phyloP scores from a whole-genome alignment of 2,888 invertebrate species.

The Scaptomyza parva region DNA sequence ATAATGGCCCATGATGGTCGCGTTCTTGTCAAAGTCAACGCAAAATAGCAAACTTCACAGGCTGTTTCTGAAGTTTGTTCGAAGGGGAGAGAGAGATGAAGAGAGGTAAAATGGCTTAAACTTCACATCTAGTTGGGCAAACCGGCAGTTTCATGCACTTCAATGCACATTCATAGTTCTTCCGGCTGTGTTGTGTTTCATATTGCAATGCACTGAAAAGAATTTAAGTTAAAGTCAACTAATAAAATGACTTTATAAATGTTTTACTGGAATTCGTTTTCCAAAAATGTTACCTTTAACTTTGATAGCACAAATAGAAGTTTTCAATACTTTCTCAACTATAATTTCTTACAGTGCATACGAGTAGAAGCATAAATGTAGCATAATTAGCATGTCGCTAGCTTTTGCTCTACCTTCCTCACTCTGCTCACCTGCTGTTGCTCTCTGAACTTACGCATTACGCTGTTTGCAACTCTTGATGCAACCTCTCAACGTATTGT shows the following conservation, averaged over 20 bases:
- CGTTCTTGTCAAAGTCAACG: slow-evolving; percentile 78
- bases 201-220: slow-evolving; percentile 5
- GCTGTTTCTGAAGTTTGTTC: background rate
- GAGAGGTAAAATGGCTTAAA: slow-evolving; percentile 24
- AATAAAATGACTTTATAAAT: background rate
- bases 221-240: background rate
- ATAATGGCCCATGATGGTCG: slow-evolving; percentile 72
- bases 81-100: too few species aligned
- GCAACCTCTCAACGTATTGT: slow-evolving; percentile 52
- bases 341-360: background rate
- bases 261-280: too few species aligned
- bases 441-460: background rate
- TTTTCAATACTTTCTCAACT: background rate
- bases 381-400: slow-evolving; percentile 74
- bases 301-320: background rate
- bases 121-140: slow-evolving; percentile 5
- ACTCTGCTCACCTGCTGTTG: slow-evolving; percentile 1
- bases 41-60: slow-evolving; percentile 54
- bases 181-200: slow-evolving; percentile 55
- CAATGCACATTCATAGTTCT: slow-evolving; percentile 69
- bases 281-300: too few species aligned
- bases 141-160: slow-evolving; percentile 55
- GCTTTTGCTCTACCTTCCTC: slow-evolving; percentile 14
- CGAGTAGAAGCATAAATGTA: slow-evolving; percentile 56
- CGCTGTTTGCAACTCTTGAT: slow-evolving; percentile 3